Conservation (phyloP, 1,140 invertebrate genomes). For the Lithobius niger region DNA sequence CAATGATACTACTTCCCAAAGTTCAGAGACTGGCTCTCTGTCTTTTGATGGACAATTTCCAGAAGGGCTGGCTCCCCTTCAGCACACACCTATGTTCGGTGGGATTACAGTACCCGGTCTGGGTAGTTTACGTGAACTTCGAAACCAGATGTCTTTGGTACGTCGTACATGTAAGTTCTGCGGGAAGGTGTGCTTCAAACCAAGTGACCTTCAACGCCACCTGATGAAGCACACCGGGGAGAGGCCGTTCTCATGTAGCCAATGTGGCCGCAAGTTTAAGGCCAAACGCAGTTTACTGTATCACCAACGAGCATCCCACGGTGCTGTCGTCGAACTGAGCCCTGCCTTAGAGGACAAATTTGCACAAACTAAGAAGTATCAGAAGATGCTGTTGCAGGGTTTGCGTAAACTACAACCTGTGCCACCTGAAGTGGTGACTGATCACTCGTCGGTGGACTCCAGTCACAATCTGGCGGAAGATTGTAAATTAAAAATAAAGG, state of each 20-base stretch:
- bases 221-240: conserved; percentile 26
- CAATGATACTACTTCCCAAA: conserved; percentile 3
- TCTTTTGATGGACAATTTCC: not conserved
- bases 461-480: not conserved
- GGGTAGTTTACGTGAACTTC: not conserved
- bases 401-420: no score
- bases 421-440: not conserved
- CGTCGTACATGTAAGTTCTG: conserved; percentile 7
- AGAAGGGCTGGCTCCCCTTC: not conserved
- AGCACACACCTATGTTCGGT: conserved; percentile 2
- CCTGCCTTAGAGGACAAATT: conserved; percentile 12
- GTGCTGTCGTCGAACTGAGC: conserved; percentile 16
- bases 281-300: conserved; percentile 15
- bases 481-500: not conserved
- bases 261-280: conserved; percentile 16
- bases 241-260: conserved; percentile 27
- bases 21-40: conserved; percentile 2
- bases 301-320: conserved; percentile 17
- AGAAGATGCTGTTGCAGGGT: conserved; percentile 6
- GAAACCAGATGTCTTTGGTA: not conserved
- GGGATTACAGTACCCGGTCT: not conserved
- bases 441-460: not conserved
- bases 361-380: conserved; percentile 1
- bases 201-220: conserved; percentile 18
- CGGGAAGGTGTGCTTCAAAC: conserved; percentile 10